Evolutionary conservation across 2,888 invertebrate species (phyloP), one percentile per base, ranked within the genome.

Genomic region (Nysson spinosus): DNA sequence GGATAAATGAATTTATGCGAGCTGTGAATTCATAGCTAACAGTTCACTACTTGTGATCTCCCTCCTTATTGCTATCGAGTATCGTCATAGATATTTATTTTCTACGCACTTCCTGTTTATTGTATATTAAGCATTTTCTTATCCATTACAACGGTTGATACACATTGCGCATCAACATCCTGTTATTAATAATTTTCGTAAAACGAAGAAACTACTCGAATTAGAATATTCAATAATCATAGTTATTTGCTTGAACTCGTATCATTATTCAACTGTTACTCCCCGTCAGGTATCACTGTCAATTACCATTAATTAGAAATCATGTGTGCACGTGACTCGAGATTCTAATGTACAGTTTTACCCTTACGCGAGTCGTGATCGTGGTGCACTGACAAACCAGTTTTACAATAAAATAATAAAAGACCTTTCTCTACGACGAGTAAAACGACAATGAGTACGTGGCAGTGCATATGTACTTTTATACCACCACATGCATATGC

Each of bases 371-470:
- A 67, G 65, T 65, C 63, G 60, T 49, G 64, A 69, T 68, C 62
- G 58, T 67, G 46, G 30, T 47, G 55, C 62, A 58, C 75, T 55
- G 68, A 72, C 77, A 77, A 82, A 82, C 78, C 77, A 73, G 78
- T 79, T 79, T 75, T 62, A 71, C 73, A 81, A 83, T 79, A 83
- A 83, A 80, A 80, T 80, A 80, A 77, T 78, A 82, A 82, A 77
- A 83, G 64, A 47, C 64, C 66, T 67, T 66, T 54, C 66, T 49
- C 63, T n/a, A 67, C 69, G 22, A 44, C 55, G 50, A 47, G 51
- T 57, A 51, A 56, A 62, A 61, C 47, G 61, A 47, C 55, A 30
- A 62, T 16, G 19, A 40, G 50, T 12, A 72, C 50, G 49, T 42
- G 56, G 51, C 9, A 30, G 24, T n/a, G 40, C 56, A 34, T 66